Conservation (phyloP, 2,888 invertebrate species). For the Cremastinae sp. region DNA sequence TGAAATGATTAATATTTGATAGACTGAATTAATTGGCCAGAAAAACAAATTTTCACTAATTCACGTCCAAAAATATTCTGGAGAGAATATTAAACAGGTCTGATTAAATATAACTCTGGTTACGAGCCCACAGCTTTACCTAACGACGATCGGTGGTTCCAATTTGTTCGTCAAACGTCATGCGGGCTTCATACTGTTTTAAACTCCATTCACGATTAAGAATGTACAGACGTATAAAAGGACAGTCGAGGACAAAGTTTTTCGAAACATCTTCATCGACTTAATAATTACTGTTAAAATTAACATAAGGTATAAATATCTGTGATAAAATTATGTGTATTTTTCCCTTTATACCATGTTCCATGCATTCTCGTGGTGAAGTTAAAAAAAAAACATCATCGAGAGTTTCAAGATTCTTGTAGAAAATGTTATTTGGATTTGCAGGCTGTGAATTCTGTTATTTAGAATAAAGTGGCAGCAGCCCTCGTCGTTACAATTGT, state of each 20-base stretch:
- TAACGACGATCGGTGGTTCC: conserved; percentile 15
- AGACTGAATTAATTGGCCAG: neutral
- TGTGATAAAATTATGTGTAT: no score
- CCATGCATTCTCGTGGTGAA: neutral
- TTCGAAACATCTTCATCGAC: no score
- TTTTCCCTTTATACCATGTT: no score
- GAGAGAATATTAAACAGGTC: no score
- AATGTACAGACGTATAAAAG: no score
- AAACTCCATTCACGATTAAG: neutral
- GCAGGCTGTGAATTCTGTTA: conserved; percentile 6
- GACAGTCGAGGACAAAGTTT: no score
- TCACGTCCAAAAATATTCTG: neutral
- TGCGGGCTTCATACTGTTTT: conserved; percentile 28
- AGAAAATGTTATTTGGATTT: neutral
- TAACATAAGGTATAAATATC: no score
- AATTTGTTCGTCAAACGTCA: conserved; percentile 40
- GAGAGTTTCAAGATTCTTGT: neutral
- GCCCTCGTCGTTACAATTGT: conserved; percentile 33
- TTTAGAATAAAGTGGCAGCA: conserved; percentile 36
- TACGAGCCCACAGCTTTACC: conserved; percentile 24
- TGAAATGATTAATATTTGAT: neutral
- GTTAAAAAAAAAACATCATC: neutral
- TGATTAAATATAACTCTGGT: conserved; percentile 10
- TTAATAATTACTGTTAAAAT: no score
- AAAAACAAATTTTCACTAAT: neutral